phyloP scores from a whole-genome alignment of 2,888 invertebrate genomes.

The Spodoptera picta region DNA sequence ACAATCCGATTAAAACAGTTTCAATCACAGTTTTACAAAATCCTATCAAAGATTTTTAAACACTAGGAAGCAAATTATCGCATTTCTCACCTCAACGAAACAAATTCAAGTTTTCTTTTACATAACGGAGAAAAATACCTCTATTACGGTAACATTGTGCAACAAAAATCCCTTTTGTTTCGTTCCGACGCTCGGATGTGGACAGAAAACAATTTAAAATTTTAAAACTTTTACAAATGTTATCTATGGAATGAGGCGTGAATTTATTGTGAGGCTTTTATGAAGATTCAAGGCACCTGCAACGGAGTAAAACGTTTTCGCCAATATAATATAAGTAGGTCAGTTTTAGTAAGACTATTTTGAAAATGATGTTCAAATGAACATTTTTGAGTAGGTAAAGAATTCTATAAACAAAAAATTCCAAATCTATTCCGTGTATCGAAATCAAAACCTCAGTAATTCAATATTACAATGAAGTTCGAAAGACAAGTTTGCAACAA shows the following conservation, averaged over 20 bases:
- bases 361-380: background rate
- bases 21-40: too few species aligned
- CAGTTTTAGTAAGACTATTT: background rate
- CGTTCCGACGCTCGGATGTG: constrained; percentile 27
- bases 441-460: too few species aligned
- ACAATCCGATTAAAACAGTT: too few species aligned
- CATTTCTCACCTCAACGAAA: constrained; percentile 11
- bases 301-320: constrained; percentile 1
- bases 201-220: constrained; percentile 47
- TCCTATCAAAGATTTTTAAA: too few species aligned
- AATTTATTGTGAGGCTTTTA: constrained; percentile 24
- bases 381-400: too few species aligned
- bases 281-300: constrained; percentile 7
- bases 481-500: too few species aligned
- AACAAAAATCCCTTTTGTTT: constrained; percentile 53
- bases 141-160: constrained; percentile 35
- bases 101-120: constrained; percentile 36
- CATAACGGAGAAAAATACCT: constrained; percentile 51
- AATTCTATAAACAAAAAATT: too few species aligned
- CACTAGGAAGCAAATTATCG: constrained; percentile 22
- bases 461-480: too few species aligned
- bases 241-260: constrained; percentile 23
- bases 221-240: constrained; percentile 43
- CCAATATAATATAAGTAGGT: background rate
- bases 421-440: too few species aligned